phyloP scores from a whole-genome alignment of 2,888 invertebrate species.

The Notodonta dromedarius region DNA sequence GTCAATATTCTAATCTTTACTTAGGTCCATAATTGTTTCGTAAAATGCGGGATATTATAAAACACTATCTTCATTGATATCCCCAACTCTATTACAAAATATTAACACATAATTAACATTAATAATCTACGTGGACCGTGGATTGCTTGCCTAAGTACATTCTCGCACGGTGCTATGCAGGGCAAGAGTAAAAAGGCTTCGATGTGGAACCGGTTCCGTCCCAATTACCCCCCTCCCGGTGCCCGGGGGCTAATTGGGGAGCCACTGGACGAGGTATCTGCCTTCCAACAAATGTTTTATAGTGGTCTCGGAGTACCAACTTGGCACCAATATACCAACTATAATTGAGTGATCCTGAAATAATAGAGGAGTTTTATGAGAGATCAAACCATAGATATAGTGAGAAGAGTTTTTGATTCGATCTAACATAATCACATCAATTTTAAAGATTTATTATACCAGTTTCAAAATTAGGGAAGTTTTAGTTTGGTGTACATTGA shows the following conservation, averaged over 20 bases:
- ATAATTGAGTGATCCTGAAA: too few relatives aligned
- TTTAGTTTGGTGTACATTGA: too few relatives aligned
- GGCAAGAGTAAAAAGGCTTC: conserved; percentile 19
- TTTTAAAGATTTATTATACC: too few relatives aligned
- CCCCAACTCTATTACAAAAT: conserved; percentile 1
- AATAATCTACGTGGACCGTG: conserved; percentile 3
- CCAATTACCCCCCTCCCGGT: conserved; percentile 59
- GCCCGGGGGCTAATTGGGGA: conserved; percentile 56
- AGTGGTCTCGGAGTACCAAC: background rate
- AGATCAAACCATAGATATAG: too few relatives aligned
- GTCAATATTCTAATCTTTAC: too few relatives aligned
- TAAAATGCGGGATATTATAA: background rate
- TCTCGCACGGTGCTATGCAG: conserved; percentile 2
- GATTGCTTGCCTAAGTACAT: background rate
- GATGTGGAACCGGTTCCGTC: conserved; percentile 56
- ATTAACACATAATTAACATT: conserved; percentile 2
- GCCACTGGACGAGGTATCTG: conserved; percentile 19
- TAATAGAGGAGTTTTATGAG: too few relatives aligned
- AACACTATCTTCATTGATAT: background rate
- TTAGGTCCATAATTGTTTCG: background rate
- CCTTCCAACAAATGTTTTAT: conserved; percentile 24
- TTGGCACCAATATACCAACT: background rate
- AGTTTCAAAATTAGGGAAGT: too few relatives aligned
- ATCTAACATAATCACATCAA: too few relatives aligned
- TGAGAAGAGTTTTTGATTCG: too few relatives aligned